A percentile compares a stretch with the other conserved stretches of the same genome.
These are phyloP conservation scores for Oscheius sp. DNA, from an alignment of 2,888 invertebrate genomes.

Conservation along the genomic window DNA sequence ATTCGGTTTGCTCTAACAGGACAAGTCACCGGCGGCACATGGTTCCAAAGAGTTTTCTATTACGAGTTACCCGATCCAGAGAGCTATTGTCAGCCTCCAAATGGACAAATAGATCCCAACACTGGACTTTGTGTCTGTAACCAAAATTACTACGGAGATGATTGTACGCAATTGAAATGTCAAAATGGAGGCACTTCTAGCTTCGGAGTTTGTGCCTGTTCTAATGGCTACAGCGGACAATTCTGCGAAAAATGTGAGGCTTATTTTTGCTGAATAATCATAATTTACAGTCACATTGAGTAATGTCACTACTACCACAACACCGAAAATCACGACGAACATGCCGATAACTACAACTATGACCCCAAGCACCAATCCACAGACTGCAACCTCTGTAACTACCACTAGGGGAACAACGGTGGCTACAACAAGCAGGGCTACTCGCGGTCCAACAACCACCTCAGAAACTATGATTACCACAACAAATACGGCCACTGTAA, in stretches of 20 bases:
- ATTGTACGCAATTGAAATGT: conserved; percentile 2
- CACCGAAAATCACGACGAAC: not conserved
- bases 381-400: too few relatives aligned
- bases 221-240: not conserved
- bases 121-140: conserved; percentile 1
- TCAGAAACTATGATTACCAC: not conserved
- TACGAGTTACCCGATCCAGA: conserved; percentile 4
- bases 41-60: conserved; percentile 7
- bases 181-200: conserved; percentile 13
- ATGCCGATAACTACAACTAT: not conserved
- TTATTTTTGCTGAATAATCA: not conserved
- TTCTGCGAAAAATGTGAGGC: conserved; percentile 13
- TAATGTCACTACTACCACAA: not conserved
- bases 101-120: not conserved
- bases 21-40: not conserved
- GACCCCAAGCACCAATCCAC: too few relatives aligned
- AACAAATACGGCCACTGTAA: too few relatives aligned
- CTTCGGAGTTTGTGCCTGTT: conserved; percentile 22
- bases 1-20: not conserved
- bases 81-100: not conserved
- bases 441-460: not conserved
- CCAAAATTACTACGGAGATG: conserved; percentile 9
- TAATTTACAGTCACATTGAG: too few relatives aligned
- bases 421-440: not conserved
- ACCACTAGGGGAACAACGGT: not conserved